phyloP scores from a whole-genome alignment of 1,140 invertebrate species.

The Calosoma granatense region DNA sequence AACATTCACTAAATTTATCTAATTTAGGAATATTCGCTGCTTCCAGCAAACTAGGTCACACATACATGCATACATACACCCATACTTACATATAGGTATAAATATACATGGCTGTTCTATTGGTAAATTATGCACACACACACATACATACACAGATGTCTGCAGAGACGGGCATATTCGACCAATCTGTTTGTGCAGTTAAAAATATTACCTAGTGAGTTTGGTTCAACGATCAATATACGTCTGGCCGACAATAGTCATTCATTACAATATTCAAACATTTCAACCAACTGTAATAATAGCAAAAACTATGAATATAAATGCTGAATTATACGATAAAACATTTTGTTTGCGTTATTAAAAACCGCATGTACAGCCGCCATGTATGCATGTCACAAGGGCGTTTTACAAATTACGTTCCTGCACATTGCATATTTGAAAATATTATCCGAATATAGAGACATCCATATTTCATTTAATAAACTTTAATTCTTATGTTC shows the following conservation, averaged over 20 bases:
- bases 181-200: background rate
- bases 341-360: background rate
- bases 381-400: too few relatives aligned
- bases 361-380: too few relatives aligned
- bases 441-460: too few relatives aligned
- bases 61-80: background rate
- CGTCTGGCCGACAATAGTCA: background rate
- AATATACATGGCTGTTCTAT: too few relatives aligned
- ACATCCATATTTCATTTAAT: too few relatives aligned
- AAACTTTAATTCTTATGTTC: too few relatives aligned
- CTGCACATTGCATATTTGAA: too few relatives aligned
- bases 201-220: background rate
- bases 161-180: too few relatives aligned
- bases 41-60: background rate
- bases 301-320: slow-evolving; percentile 3
- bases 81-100: too few relatives aligned
- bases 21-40: background rate
- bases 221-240: background rate
- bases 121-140: too few relatives aligned
- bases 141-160: too few relatives aligned
- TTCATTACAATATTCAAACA: slow-evolving; percentile 7
- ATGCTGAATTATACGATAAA: background rate
- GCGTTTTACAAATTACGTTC: too few relatives aligned
- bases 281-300: background rate
- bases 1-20: slow-evolving; percentile 7